Base-by-base conservation (phyloP, 2,797 vertebrate genomes). In the Delichon dasypus region DNA sequence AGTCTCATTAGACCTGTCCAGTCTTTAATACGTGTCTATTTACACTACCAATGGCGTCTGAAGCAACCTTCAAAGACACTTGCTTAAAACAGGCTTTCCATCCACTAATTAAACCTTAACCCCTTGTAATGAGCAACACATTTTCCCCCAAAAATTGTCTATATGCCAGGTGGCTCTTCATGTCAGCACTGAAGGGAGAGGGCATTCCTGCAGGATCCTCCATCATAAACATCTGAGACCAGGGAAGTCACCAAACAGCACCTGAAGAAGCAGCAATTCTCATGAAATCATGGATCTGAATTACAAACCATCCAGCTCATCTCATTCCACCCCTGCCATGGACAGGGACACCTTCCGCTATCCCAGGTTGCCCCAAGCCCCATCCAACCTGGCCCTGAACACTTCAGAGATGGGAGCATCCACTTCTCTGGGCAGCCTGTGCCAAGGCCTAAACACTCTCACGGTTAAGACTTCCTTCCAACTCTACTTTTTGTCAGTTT, bases 81-180 rank as follows among this genome's bases (percentile, higher is more conserved):
- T 90, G 30, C 66, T 93, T 94, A 82, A 93, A 94, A 91, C 48
- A 79, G 38, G 60, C 38, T 93, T 88, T 79, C 88, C 30, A 85
- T 77, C 45, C 50, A 34, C 96, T 94, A 95, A 97, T 96, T 96
- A 94, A 93, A 93, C 40, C 57, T 73, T 85, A 94, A 82, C 74
- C 60, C 55, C 89, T 82, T 85, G 38, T 62, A 93, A 95, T 4
- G 61, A 94, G 71, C 42, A 94, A 94, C 53, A 77, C 26, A 47
- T 80, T 78, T 90, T 80, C 40, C 18, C 32, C 70, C 34, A 4
- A 1, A 44, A 91, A 74, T 4, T 23, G 30, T 67, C 19, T 42
- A 54, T 61, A 53, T 67, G 67, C 57, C 55, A 94, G 55, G 67
- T 71, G 77, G 34, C 45, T 71, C 53, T 42, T 94, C n/a, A 77